Evolutionary conservation across 2,797 vertebrate genomes (phyloP).

Genomic region (Gorsachius magnificus): DNA sequence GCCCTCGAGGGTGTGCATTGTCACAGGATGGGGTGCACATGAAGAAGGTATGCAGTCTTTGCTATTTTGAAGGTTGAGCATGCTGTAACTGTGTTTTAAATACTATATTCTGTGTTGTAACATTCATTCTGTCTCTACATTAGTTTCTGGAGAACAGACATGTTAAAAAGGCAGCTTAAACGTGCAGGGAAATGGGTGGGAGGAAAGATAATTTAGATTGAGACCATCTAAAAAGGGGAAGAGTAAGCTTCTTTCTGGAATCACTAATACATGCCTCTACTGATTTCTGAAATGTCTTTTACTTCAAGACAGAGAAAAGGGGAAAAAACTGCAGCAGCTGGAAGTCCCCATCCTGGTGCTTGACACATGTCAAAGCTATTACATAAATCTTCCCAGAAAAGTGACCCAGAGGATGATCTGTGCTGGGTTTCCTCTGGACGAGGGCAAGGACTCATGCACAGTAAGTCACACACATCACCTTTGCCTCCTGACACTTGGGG

Average conservation of each 20-base stretch:
- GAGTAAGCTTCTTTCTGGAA: not conserved
- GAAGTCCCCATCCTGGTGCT: conserved; percentile 56
- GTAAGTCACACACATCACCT: not conserved
- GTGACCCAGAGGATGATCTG: conserved; percentile 58
- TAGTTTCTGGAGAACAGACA: not conserved
- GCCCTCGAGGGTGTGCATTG: conserved; percentile 26
- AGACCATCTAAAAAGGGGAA: not conserved
- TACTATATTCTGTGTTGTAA: not conserved
- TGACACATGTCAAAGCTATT: conserved; percentile 41
- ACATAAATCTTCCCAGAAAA: not conserved
- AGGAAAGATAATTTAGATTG: not conserved
- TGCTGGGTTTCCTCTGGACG: conserved; percentile 54
- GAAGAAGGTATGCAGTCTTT: conserved; percentile 16
- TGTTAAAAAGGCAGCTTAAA: not conserved
- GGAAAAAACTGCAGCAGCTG: conserved; percentile 57
- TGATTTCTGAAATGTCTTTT: not conserved
- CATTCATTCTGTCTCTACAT: not conserved
- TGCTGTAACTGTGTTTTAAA: not conserved
- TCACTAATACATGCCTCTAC: not conserved
- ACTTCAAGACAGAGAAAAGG: conserved; percentile 45
- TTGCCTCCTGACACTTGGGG: not conserved
- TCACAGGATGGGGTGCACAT: conserved; percentile 47
- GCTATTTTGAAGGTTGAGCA: not conserved
- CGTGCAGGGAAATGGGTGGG: not conserved
- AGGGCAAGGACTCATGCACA: conserved; percentile 39